These are phyloP conservation scores for Pteropus rufus DNA, from an alignment of 2,797 vertebrate species.

Conservation along the genomic window DNA sequence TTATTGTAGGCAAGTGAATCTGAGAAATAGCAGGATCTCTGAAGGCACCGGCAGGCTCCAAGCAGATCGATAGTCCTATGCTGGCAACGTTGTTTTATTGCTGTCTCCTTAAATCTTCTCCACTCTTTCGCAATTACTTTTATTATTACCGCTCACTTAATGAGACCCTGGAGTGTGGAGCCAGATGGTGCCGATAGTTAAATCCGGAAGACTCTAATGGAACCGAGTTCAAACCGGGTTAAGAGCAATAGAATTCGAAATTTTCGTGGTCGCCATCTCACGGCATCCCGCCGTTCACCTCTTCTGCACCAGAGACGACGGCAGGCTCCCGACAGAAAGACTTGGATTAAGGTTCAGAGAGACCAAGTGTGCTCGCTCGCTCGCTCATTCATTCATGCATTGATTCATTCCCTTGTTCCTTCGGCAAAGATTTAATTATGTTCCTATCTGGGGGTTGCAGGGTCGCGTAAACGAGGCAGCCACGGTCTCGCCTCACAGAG, in stretches of 20 bases:
- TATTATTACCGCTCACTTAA: slow-evolving; percentile 42
- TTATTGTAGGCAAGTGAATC: slow-evolving; percentile 13
- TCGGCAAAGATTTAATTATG: background rate
- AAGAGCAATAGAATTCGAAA: slow-evolving; percentile 40
- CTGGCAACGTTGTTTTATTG: background rate
- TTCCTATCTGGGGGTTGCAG: background rate
- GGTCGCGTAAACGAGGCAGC: background rate
- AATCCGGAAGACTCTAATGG: slow-evolving; percentile 37
- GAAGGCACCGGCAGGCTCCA: background rate
- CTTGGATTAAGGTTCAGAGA: background rate
- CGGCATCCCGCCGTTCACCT: background rate
- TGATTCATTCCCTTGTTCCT: background rate
- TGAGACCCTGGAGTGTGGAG: slow-evolving; percentile 38
- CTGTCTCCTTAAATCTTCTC: background rate
- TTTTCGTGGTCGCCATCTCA: background rate
- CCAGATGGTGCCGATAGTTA: slow-evolving; percentile 44
- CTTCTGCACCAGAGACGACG: background rate
- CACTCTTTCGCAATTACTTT: slow-evolving; percentile 33
- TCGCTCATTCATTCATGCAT: background rate
- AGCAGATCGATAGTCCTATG: background rate
- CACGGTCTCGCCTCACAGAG: background rate
- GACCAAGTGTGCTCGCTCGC: rapidly evolving
- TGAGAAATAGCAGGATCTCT: background rate
- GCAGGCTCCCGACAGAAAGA: background rate
- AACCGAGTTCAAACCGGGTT: slow-evolving; percentile 51